phyloP scores from a whole-genome alignment of 2,797 vertebrate species.

The Malurus splendens region DNA sequence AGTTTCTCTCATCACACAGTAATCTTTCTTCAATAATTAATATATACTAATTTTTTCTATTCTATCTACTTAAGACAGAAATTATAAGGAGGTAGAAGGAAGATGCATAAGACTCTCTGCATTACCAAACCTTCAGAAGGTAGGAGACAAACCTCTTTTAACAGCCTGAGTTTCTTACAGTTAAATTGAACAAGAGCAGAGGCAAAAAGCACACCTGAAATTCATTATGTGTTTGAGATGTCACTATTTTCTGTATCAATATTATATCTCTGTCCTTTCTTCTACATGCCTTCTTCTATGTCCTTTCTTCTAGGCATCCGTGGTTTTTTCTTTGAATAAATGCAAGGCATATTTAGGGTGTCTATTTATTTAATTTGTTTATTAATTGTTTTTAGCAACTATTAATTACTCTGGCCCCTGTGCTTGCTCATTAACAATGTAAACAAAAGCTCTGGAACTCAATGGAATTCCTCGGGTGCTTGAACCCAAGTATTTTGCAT shows the following conservation, averaged over 20 bases:
- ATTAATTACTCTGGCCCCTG: background rate
- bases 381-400: background rate
- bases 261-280: background rate
- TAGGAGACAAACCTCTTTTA: background rate
- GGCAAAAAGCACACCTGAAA: background rate
- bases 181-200: background rate
- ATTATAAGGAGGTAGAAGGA: background rate
- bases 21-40: background rate
- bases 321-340: background rate
- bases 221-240: background rate
- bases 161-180: background rate
- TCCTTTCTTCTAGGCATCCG: background rate
- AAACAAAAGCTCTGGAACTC: background rate
- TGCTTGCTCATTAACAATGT: background rate
- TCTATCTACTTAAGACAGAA: background rate
- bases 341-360: background rate
- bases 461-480: background rate
- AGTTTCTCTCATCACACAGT: background rate
- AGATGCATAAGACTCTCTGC: background rate
- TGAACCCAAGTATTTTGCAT: background rate
- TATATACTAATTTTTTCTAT: background rate
- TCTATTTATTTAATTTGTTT: background rate
- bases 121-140: background rate
- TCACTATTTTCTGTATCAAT: background rate
- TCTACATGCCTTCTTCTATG: background rate